Base-by-base conservation (phyloP, 1,140 invertebrate genomes). In the Drosophila arawakana region DNA sequence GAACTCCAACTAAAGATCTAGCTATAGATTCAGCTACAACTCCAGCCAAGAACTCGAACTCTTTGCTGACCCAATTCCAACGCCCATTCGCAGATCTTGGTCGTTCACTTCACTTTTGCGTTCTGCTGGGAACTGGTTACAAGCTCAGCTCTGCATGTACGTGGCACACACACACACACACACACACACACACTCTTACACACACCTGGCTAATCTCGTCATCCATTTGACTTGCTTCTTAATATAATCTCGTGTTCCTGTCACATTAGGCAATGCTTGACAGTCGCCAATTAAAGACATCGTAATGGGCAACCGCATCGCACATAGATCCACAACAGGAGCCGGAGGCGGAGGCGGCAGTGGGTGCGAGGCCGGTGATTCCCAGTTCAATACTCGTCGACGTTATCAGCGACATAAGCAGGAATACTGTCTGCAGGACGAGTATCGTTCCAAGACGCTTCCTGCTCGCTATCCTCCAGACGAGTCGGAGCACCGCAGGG, bases 181-280 rank as follows among this genome's bases (percentile, higher is more conserved):
- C 30, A 35, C 6, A 60, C 65, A 47, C 39, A 35, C 18, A 52
- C 30, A 35, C 6, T 15, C 21, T 21, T 21, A 43, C 9, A 7
- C 15, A 54, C 7, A 44, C 30, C 34, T 52, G n/a, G 30, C 37
- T 46, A 55, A 61, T 46, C 54, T 50, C 54, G 15, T 44, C 21
- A 25, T 74, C 62, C 57, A 54, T 59, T 43, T 69, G 46, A 30
- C 35, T 47, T 2, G 30, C 49, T 43, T 30, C 76, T 76, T 82
- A 78, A 84, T 63, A 68, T 62, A n/a, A 60, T 52, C 49, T 35
- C 55, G 18, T 79, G 76, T 75, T 55, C 50, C 50, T 83, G 73
- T 82, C 80, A 61, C 50, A 80, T 86, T 83, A 86, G 83, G 83
- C 83, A 61, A 86, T 86, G 83, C 61, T 55, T 80, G 84, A 88